Conservation (phyloP, 2,888 invertebrate genomes). For the Perithous albicinctus region DNA sequence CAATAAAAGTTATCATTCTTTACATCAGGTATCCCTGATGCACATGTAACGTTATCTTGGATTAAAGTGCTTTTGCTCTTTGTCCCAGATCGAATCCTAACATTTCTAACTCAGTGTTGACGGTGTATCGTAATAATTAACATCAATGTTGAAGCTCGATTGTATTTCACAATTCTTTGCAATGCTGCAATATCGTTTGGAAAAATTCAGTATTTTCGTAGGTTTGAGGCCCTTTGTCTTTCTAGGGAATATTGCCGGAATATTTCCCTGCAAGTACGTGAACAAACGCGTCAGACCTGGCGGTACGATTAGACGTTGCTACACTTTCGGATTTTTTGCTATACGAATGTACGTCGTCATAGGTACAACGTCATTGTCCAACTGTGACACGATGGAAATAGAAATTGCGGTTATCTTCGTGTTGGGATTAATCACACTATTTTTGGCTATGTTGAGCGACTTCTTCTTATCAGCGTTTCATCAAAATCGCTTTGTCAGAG, state of each 20-base stretch:
- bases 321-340: constrained; percentile 6
- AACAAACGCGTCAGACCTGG: constrained; percentile 26
- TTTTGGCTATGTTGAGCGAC: not conserved
- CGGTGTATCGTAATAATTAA: not conserved
- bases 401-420: not conserved
- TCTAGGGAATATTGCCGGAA: constrained; percentile 28
- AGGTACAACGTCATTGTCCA: not conserved
- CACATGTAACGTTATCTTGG: not conserved
- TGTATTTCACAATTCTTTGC: too few relatives aligned
- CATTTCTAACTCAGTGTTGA: not conserved
- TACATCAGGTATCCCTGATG: not conserved
- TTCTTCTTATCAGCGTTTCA: constrained; percentile 21
- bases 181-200: not conserved
- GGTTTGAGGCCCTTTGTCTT: constrained; percentile 24
- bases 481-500: constrained; percentile 30
- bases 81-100: constrained; percentile 21
- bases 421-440: not conserved
- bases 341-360: not conserved
- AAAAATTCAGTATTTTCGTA: not conserved
- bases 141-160: not conserved
- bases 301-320: not conserved
- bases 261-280: constrained; percentile 20
- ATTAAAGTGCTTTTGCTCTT: constrained; percentile 15
- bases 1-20: not conserved
- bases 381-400: not conserved